Conservation (phyloP, 2,888 invertebrate species). For the Cremastobaeus sp. region DNA sequence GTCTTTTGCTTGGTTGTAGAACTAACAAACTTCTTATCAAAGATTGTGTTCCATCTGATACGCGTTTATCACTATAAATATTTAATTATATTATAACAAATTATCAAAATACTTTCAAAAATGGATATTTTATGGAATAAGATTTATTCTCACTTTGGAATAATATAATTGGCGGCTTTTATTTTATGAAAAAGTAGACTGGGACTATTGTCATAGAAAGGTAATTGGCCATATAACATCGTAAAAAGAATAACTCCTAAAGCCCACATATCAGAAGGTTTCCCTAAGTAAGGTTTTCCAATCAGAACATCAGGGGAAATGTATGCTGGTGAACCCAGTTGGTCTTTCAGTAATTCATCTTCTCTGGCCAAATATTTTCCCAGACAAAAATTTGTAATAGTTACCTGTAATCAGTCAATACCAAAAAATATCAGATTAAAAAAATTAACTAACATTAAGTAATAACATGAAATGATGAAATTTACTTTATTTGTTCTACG, state of each 20-base stretch:
- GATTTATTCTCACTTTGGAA: conserved; percentile 82
- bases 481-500: conserved; percentile 81
- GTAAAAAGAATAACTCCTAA: conserved; percentile 88
- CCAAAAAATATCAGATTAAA: no score
- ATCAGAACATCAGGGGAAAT: conserved; percentile 89
- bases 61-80: conserved; percentile 80
- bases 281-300: conserved; percentile 87
- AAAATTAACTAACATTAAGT: not conserved
- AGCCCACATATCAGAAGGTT: conserved; percentile 92
- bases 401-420: conserved; percentile 80
- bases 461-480: conserved; percentile 2
- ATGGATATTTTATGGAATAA: not conserved
- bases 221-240: conserved; percentile 89
- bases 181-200: conserved; percentile 87
- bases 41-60: conserved; percentile 83
- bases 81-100: conserved; percentile 25
- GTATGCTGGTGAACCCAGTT: conserved; percentile 89
- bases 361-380: conserved; percentile 87
- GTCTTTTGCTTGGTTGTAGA: conserved; percentile 83
- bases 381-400: conserved; percentile 87
- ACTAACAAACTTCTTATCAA: conserved; percentile 84
- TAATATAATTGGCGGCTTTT: conserved; percentile 85
- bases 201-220: conserved; percentile 87
- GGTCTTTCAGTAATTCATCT: conserved; percentile 85
- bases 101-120: not conserved